Base-by-base conservation (phyloP, 2,797 vertebrate genomes). In the Cirrhinus molitorella region DNA sequence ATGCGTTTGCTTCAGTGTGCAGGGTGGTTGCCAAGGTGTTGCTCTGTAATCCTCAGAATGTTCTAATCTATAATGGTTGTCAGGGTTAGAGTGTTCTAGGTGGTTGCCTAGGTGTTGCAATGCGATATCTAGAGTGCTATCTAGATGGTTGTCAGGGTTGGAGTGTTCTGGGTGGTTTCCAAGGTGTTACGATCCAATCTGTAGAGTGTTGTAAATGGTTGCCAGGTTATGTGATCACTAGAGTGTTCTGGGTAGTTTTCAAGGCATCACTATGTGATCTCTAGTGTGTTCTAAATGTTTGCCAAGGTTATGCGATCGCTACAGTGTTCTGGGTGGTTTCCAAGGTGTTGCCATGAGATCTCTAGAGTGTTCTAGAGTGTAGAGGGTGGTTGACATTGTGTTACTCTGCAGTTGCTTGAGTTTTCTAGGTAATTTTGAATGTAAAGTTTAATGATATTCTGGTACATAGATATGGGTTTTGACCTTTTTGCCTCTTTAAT, bases 331-430 rank as follows among this genome's bases (percentile, higher is more conserved):
- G 3, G 23, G 23, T 61, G 23, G 21, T 61, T 28, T 2, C n/a
- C 55, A 14, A 25, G 12, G 23, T 5, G 12, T 59, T 59, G n/a
- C 55, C 11, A 59, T 12, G 11, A 5, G 1, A 43, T 43, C 1
- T 9, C 0, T 43, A 10, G 5, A 19, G 7, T 51, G 49, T 51
- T 51, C 17, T 19, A 16, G 37, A 40, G 37, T 40, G 37, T 40
- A 7, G 3, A 11, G 11, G 1, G 4, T 12, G 3, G n/a, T 12
- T 57, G 55, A 1, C n/a, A 13, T 0, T 3, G 10, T 13, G 3
- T 57, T 23, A 2, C n/a, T 59, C 23, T 59, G 55, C 11, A 3
- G 25, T 25, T 5, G 2, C 11, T 59, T 13, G n/a, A 5, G 5
- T 59, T 11, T 59, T 59, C n/a, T 25, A n/a, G n/a, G n/a, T n/a